Conservation (phyloP, 2,113 vertebrate species). For the Nesospiza acunhae region DNA sequence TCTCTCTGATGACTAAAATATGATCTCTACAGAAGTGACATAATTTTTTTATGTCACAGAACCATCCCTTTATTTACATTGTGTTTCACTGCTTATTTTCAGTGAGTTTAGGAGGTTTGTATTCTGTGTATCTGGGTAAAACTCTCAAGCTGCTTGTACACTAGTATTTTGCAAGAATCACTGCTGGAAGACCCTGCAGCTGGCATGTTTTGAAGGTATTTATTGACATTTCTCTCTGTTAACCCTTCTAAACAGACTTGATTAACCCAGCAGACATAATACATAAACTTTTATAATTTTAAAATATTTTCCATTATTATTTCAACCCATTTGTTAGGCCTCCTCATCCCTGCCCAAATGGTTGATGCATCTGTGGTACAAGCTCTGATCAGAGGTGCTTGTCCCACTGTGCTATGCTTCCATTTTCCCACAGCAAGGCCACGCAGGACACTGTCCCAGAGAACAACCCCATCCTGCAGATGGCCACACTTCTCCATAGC, state of each 20-base stretch:
- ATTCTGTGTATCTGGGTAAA: background rate
- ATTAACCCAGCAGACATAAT: background rate
- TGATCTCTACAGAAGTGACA: background rate
- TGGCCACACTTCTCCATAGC: background rate
- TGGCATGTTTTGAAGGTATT: background rate
- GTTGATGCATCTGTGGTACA: background rate
- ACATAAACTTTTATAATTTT: background rate
- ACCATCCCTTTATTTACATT: background rate
- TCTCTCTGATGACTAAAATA: background rate
- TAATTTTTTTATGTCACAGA: background rate
- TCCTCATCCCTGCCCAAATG: background rate
- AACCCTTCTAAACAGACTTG: background rate
- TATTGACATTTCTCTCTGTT: background rate
- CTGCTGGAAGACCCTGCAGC: background rate
- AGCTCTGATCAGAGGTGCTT: background rate
- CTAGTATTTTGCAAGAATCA: background rate
- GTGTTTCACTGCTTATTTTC: background rate
- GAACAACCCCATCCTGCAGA: background rate
- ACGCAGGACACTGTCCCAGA: fast-evolving
- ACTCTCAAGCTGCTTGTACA: background rate
- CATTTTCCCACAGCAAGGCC: background rate
- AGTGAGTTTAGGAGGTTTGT: background rate
- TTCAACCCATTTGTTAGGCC: background rate
- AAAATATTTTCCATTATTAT: background rate
- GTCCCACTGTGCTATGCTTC: background rate